Base-by-base conservation (phyloP, 2,888 invertebrate species). In the Platycnemis pennipes region DNA sequence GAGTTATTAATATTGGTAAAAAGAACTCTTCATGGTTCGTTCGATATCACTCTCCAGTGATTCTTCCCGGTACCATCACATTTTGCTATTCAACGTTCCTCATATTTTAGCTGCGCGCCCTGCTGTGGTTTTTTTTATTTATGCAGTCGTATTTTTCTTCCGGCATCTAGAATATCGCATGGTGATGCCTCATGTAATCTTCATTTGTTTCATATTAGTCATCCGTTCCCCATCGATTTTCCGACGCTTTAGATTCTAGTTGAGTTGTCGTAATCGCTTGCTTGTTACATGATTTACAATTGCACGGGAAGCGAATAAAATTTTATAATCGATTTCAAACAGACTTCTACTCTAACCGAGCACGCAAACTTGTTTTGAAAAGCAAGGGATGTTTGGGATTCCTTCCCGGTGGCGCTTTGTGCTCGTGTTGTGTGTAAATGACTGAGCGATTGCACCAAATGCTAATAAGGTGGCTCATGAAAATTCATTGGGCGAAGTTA, bases 401-500 rank as follows among this genome's bases (percentile, higher is more conserved):
- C 63, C 26, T 63, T 26, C 63, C 63, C n/a, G 63, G 7, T 22
- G 63, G 63, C 63, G 26, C n/a, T 37, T 37, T 37, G 37, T 77
- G 37, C 26, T 11, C 37, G 37, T 69, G 69, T 8, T 77, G 19
- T 63, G 63, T 77, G 37, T 31, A 37, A 11, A 37, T 77, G 77
- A 77, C 77, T 77, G 13, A 31, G 77, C 77, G 77, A 77, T 77
- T 77, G 77, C 77, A 37, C 77, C 77, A 8, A 31, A 77, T 77
- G 77, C 77, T 77, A 77, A 77, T 77, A 77, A 77, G 77, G 77
- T 11, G 13, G 77, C 77, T 77, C 77, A 77, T 77, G 77, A 77
- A 77, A 77, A 77, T 77, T 77, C 77, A 77, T 77, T 16, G 77
- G 77, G n/a, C 11, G 77, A 13, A 26, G 63, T 26, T 37, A 37